Percentiles rank a stretch among this genome's conserved stretches.
phyloP scores from a whole-genome alignment of 2,113 vertebrate genomes.

The Ciconia boyciana region DNA sequence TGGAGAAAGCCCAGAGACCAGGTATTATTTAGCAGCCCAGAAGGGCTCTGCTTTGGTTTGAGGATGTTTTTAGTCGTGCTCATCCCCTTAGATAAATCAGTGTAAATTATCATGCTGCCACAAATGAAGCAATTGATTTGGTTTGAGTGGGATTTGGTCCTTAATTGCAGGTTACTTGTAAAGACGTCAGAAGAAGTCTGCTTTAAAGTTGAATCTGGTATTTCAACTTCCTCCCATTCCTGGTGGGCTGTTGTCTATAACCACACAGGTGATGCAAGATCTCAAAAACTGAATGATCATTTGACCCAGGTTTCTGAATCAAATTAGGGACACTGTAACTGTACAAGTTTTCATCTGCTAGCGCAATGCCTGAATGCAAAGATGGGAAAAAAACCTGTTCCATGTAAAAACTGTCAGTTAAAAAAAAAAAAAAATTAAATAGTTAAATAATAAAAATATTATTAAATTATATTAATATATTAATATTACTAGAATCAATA shows the following conservation, averaged over 20 bases:
- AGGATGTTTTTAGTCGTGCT: not conserved
- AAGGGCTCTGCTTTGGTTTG: not conserved
- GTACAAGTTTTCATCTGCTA: not conserved
- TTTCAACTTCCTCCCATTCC: not conserved
- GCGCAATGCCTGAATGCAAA: not conserved
- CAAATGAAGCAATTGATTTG: not conserved
- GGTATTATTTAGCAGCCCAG: not conserved
- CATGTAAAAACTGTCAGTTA: not conserved
- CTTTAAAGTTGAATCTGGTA: not conserved
- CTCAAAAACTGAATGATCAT: not conserved
- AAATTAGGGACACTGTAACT: not conserved
- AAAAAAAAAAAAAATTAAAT: too few relatives aligned
- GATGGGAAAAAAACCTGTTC: not conserved
- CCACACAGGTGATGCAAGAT: fast-evolving
- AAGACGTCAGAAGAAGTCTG: not conserved
- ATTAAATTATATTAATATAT: too few relatives aligned
- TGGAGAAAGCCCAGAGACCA: not conserved
- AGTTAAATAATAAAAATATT: too few relatives aligned
- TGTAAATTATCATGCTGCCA: not conserved
- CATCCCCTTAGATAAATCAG: not conserved
- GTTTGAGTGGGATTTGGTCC: not conserved
- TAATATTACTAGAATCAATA: too few relatives aligned
- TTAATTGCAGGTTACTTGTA: not conserved
- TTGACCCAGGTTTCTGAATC: not conserved
- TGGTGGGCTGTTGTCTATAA: not conserved